Percentiles rank a stretch among this genome's conserved stretches.
These are phyloP conservation scores for Centrocercus urophasianus DNA, from an alignment of 2,113 vertebrate species.

Conservation along the genomic window DNA sequence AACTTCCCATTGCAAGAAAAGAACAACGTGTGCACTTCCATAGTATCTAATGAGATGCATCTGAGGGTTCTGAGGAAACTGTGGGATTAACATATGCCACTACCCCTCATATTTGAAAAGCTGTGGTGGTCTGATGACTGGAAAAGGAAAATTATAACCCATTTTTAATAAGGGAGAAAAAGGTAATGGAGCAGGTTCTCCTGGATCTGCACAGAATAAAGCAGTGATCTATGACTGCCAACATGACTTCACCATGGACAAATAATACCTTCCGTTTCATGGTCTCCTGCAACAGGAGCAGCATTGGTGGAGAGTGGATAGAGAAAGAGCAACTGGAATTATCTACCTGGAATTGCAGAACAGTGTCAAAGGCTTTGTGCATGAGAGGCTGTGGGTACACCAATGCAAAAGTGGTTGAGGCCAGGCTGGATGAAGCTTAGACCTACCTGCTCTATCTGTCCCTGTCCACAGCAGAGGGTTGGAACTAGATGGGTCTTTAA, in stretches of 20 bases:
- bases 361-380: neutral
- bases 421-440: neutral
- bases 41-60: neutral
- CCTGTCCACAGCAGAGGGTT: neutral
- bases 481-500: neutral
- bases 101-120: neutral
- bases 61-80: neutral
- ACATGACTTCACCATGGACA: neutral
- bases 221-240: neutral
- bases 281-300: neutral
- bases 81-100: neutral
- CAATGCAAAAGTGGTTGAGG: neutral
- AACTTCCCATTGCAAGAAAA: neutral
- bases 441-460: neutral
- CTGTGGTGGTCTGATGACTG: neutral
- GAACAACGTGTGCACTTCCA: neutral
- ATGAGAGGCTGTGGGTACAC: neutral
- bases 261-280: neutral
- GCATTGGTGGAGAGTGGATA: neutral
- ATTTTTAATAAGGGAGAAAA: neutral
- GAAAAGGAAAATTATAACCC: neutral
- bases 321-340: neutral
- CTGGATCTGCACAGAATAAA: neutral
- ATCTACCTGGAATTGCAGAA: too few relatives aligned
- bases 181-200: neutral